Percentiles rank a stretch among this genome's conserved stretches.
These are phyloP conservation scores for Prunella himalayana DNA, from an alignment of 2,113 vertebrate genomes.

Conservation along the genomic window DNA sequence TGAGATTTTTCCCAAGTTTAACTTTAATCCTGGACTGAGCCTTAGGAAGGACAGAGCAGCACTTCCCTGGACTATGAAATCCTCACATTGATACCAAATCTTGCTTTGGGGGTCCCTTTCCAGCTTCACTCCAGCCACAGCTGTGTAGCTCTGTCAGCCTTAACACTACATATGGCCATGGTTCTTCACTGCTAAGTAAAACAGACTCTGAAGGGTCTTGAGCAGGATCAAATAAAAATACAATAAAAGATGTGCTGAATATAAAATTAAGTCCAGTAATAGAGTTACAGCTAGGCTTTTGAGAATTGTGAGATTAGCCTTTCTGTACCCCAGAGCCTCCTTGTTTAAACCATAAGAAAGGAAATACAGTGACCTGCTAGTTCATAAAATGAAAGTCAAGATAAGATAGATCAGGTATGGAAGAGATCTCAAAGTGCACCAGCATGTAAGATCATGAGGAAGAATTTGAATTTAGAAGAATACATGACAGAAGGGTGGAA, in stretches of 20 bases:
- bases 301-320: neutral
- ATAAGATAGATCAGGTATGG: neutral
- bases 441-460: neutral
- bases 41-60: neutral
- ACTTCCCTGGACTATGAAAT: neutral
- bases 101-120: neutral
- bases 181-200: neutral
- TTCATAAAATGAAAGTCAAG: neutral
- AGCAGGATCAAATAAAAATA: neutral
- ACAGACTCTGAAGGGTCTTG: neutral
- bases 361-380: neutral
- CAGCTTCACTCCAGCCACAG: neutral
- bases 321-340: neutral
- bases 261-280: neutral
- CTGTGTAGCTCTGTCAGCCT: neutral
- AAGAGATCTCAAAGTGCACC: neutral
- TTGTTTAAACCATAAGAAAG: neutral
- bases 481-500: neutral
- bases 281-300: neutral
- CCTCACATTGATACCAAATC: rapidly evolving
- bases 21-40: neutral
- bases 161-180: rapidly evolving
- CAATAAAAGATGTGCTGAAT: neutral
- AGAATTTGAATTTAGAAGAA: neutral
- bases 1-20: neutral